A percentile compares a stretch with the other conserved stretches of the same genome.
Conservation (phyloP, 2,888 invertebrate genomes). For the Nymphalis urticae region DNA sequence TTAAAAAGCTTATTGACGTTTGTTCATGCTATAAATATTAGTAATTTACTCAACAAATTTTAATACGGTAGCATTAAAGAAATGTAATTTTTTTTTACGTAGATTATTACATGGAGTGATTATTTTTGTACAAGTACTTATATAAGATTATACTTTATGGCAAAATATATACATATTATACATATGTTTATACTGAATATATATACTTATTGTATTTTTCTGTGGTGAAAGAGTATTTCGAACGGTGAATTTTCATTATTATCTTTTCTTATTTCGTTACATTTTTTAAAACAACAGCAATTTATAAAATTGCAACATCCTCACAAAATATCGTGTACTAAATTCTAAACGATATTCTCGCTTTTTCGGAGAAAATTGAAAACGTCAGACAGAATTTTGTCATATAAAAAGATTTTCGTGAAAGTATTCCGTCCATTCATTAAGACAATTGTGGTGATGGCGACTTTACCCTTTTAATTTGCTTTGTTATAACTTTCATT, state of each 20-base stretch:
- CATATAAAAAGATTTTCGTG: conserved; percentile 16
- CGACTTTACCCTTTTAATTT: conserved; percentile 26
- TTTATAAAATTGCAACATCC: not conserved
- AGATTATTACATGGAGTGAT: too few species aligned
- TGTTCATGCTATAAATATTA: not conserved
- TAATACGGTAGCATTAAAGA: too few species aligned
- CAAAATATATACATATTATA: not conserved
- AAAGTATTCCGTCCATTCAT: conserved; percentile 28
- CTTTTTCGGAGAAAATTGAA: not conserved
- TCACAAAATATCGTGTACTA: not conserved
- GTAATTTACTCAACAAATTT: not conserved
- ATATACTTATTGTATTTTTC: too few species aligned
- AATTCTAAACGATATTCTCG: too few species aligned
- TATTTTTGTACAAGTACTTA: too few species aligned
- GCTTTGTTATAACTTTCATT: conserved; percentile 35
- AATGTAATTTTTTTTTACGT: not conserved
- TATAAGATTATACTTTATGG: not conserved
- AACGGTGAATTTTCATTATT: not conserved
- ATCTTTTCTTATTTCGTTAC: not conserved
- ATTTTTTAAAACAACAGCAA: not conserved
- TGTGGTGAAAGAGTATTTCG: too few species aligned
- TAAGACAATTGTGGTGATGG: conserved; percentile 29
- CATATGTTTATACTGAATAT: too few species aligned
- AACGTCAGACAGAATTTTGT: conserved; percentile 9
- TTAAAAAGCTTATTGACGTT: conserved; percentile 5